Percentiles rank a stretch among this genome's conserved stretches.
Evolutionary conservation across 1,140 invertebrate species (phyloP).

Genomic region (Lucilia sericata): DNA sequence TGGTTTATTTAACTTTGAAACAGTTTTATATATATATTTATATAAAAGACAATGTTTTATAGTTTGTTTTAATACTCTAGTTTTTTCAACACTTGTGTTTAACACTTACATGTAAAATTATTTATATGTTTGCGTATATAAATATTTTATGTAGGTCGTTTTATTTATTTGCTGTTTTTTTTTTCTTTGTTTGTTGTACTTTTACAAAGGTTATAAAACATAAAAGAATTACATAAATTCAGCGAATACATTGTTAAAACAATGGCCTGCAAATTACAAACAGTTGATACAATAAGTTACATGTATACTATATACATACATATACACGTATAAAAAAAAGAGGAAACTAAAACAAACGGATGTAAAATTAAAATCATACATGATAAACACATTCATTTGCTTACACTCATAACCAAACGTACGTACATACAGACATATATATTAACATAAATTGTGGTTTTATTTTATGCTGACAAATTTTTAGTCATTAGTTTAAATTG

Average conservation of each 20-base stretch:
- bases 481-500: constrained; percentile 24
- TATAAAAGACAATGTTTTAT: too few relatives aligned
- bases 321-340: neutral
- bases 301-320: neutral
- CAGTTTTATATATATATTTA: too few relatives aligned
- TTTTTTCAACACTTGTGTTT: neutral
- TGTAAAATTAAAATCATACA: constrained; percentile 18
- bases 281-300: neutral
- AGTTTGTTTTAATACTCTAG: too few relatives aligned
- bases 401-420: too few relatives aligned
- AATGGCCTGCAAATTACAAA: constrained; percentile 16
- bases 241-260: neutral
- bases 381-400: neutral
- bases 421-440: neutral
- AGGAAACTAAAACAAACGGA: neutral
- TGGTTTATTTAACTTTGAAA: too few relatives aligned
- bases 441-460: constrained; percentile 20
- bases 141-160: neutral
- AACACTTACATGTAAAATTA: neutral
- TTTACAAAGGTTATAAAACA: constrained; percentile 1
- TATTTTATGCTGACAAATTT: constrained; percentile 12
- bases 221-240: constrained; percentile 13
- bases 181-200: neutral
- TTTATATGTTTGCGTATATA: neutral
- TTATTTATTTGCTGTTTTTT: neutral